phyloP scores from a whole-genome alignment of 2,113 vertebrate species.

The Noctilio leporinus region DNA sequence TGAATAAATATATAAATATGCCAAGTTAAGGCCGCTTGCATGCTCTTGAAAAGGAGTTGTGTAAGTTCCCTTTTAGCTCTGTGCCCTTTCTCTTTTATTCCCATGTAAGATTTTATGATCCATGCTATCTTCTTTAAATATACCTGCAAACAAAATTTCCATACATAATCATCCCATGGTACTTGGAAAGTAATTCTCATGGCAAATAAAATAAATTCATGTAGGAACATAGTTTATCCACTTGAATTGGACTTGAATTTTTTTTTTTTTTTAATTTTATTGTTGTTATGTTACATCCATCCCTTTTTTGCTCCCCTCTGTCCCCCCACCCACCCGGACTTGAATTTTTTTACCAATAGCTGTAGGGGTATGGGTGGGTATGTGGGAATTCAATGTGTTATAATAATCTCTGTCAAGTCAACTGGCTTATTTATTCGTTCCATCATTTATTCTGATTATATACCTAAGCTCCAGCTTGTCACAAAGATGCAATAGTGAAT shows the following conservation, averaged over 20 bases:
- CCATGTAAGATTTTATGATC: background rate
- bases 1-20: background rate
- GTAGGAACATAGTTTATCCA: background rate
- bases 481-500: background rate
- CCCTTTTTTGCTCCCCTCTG: no score
- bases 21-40: background rate
- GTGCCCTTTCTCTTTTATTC: background rate
- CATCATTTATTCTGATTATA: background rate
- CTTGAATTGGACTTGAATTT: constrained; percentile 12
- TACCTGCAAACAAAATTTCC: background rate
- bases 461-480: background rate
- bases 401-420: background rate
- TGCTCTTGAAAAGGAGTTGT: background rate
- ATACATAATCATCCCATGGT: background rate
- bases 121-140: background rate
- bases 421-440: background rate
- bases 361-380: background rate
- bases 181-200: constrained; percentile 15
- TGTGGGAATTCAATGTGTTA: background rate
- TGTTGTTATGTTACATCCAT: no score
- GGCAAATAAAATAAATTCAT: background rate
- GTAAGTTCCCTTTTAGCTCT: constrained; percentile 1
- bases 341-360: background rate
- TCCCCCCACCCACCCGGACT: no score
- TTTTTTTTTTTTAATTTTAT: constrained; percentile 16